Conservation (phyloP, 2,797 vertebrate genomes). For the Crenuchus spilurus region DNA sequence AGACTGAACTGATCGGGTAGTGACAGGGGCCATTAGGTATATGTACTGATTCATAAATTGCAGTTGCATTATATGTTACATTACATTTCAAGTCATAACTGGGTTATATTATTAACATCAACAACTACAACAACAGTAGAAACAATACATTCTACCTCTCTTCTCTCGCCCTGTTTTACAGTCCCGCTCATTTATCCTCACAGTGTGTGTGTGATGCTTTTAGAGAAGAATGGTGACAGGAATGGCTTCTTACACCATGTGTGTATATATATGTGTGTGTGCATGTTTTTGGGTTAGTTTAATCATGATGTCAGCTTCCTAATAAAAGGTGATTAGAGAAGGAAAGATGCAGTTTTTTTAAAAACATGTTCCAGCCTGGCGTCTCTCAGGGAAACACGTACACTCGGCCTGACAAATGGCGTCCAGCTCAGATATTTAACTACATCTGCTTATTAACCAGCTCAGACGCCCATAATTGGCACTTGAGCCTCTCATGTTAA, state of each 20-base stretch:
- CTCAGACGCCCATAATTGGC: conserved; percentile 99
- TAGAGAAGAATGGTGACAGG: conserved; percentile 55
- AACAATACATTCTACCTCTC: background rate
- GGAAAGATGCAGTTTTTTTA: conserved; percentile 99
- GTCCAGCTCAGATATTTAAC: conserved; percentile 99
- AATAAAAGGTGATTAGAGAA: conserved; percentile 99
- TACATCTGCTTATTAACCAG: conserved; percentile 99
- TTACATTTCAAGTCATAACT: no score
- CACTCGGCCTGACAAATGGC: conserved; percentile 94
- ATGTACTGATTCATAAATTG: no score
- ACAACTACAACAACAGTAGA: background rate
- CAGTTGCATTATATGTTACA: no score
- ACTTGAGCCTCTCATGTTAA: conserved; percentile 99
- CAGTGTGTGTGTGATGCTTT: conserved; percentile 59
- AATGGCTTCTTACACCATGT: conserved; percentile 68
- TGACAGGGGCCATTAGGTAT: no score
- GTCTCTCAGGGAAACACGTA: conserved; percentile 91
- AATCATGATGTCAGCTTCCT: conserved; percentile 98
- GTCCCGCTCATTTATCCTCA: conserved; percentile 96
- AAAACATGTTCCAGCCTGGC: conserved; percentile 95
- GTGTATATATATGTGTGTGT: conserved; percentile 14
- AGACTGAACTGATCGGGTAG: no score
- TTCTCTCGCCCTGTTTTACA: conserved; percentile 55
- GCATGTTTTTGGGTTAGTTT: conserved; percentile 72
- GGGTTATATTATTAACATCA: no score